Conservation (phyloP, 2,113 vertebrate genomes). For the Dasyurus viverrinus region DNA sequence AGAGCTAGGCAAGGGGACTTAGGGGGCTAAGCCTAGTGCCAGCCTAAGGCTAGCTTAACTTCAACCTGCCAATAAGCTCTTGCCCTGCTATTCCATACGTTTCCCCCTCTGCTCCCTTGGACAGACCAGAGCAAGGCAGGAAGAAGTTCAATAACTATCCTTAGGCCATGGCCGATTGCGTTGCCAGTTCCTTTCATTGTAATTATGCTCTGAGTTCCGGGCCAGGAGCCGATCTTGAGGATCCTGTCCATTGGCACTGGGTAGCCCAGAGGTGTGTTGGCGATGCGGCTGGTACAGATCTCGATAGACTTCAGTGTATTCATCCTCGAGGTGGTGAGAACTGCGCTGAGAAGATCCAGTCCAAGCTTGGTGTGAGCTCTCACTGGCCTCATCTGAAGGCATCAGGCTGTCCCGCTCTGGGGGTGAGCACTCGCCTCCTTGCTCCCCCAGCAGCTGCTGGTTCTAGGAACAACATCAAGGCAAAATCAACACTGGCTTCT, state of each 20-base stretch:
- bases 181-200: conserved; percentile 94
- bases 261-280: conserved; percentile 88
- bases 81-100: conserved; percentile 44
- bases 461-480: conserved; percentile 64
- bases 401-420: conserved; percentile 96
- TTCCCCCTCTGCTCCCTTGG: neutral
- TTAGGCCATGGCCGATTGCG: conserved; percentile 95
- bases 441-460: conserved; percentile 84
- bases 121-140: conserved; percentile 22
- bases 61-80: conserved; percentile 62
- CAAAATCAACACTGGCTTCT: neutral
- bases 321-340: conserved; percentile 88
- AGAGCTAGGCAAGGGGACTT: conserved; percentile 60
- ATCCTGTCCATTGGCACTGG: conserved; percentile 91
- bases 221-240: conserved; percentile 92
- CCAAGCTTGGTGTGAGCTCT: conserved; percentile 88
- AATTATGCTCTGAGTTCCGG: conserved; percentile 90
- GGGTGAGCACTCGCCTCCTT: conserved; percentile 89
- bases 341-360: conserved; percentile 82
- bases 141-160: conserved; percentile 91
- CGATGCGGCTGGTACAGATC: conserved; percentile 93
- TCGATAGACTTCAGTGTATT: conserved; percentile 89
- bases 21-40: conserved; percentile 72
- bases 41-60: conserved; percentile 75
- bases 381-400: conserved; percentile 95